A percentile compares a stretch with the other conserved stretches of the same genome.
These are phyloP conservation scores for Dryobates pubescens DNA, from an alignment of 2,797 vertebrate genomes.

Conservation along the genomic window DNA sequence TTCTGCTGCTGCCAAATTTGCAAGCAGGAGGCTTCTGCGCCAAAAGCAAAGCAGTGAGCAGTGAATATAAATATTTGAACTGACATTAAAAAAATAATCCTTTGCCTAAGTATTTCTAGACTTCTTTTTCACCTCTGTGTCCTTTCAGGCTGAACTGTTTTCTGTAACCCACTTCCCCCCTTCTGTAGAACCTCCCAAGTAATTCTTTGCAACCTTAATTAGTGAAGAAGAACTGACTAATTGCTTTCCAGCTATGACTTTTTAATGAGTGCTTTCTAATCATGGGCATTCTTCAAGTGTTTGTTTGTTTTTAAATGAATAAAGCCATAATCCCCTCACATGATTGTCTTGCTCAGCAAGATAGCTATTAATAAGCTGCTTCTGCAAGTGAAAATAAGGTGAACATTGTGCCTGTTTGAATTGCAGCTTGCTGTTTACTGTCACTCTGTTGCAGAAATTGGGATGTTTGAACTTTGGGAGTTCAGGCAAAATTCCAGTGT, in stretches of 20 bases:
- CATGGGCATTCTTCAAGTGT: not conserved
- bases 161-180: constrained; percentile 30
- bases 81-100: not conserved
- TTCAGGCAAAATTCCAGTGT: not conserved
- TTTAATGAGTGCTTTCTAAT: constrained; percentile 17
- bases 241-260: constrained; percentile 28
- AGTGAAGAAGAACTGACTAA: constrained; percentile 10
- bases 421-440: not conserved
- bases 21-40: not conserved
- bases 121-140: not conserved
- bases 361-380: not conserved
- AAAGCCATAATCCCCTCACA: not conserved
- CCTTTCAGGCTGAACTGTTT: constrained; percentile 12
- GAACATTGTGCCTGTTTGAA: not conserved
- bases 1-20: not conserved
- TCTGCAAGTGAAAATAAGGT: not conserved
- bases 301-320: not conserved
- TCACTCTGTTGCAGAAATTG: not conserved
- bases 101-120: not conserved
- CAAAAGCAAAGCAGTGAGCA: not conserved
- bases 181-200: not conserved
- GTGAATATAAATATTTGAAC: not conserved
- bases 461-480: not conserved
- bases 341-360: not conserved
- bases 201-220: constrained; percentile 14